A percentile compares a stretch with the other conserved stretches of the same genome.
These are phyloP conservation scores for Chrysomallon squamiferum DNA, from an alignment of 1,140 invertebrate species.

Conservation along the genomic window DNA sequence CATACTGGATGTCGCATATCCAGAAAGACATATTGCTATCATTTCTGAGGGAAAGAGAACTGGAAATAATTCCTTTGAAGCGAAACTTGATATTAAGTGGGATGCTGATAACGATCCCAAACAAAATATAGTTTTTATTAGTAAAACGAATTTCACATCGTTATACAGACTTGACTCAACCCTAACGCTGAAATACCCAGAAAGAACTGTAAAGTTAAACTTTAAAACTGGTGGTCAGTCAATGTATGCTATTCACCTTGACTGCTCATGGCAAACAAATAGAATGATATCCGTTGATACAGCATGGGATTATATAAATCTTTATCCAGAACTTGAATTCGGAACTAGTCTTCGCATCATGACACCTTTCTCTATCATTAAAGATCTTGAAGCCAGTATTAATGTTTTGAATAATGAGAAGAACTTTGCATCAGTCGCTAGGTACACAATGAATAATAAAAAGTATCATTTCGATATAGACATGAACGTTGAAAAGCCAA, in stretches of 20 bases:
- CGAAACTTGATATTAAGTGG: slow-evolving; percentile 35
- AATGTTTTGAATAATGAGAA: slow-evolving; percentile 7
- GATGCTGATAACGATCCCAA: slow-evolving; percentile 29
- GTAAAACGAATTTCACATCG: slow-evolving; percentile 11
- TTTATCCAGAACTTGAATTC: slow-evolving; percentile 4
- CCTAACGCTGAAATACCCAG: slow-evolving; percentile 14
- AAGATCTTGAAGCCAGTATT: slow-evolving; percentile 10
- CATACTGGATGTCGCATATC: slow-evolving; percentile 19
- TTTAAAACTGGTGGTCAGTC: slow-evolving; percentile 18
- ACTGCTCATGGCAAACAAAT: slow-evolving; percentile 34
- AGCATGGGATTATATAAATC: slow-evolving; percentile 13
- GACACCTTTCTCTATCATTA: slow-evolving; percentile 42
- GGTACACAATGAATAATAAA: background rate
- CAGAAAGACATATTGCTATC: slow-evolving; percentile 14
- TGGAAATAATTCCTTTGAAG: slow-evolving; percentile 15
- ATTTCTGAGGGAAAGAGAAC: slow-evolving; percentile 17
- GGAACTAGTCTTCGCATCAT: slow-evolving; percentile 26
- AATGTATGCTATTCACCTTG: slow-evolving; percentile 14
- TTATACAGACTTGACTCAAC: slow-evolving; percentile 13
- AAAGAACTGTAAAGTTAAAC: slow-evolving; percentile 13
- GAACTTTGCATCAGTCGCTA: background rate
- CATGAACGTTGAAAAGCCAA: background rate
- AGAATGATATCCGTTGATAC: slow-evolving; percentile 28
- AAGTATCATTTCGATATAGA: background rate
- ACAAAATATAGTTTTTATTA: slow-evolving; percentile 16